Percentiles rank a stretch among this genome's conserved stretches.
Evolutionary conservation across 2,888 invertebrate genomes (phyloP).

Genomic region (Pediacus dermestoides): DNA sequence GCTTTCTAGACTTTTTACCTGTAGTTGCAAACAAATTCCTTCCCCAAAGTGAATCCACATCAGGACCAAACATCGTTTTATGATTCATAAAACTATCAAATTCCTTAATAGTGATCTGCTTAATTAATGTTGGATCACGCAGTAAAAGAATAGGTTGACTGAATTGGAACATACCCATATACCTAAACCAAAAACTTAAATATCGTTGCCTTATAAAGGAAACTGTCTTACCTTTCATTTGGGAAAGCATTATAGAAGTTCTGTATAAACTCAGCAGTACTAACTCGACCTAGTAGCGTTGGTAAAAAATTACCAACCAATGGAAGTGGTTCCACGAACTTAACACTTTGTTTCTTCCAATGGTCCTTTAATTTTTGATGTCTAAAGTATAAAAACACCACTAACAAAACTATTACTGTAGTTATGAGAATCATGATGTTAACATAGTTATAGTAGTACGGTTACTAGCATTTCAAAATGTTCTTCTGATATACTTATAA

Average conservation of each 20-base stretch:
- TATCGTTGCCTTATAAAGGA: slow-evolving; percentile 3
- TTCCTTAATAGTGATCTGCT: slow-evolving; percentile 55
- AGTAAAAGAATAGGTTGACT: slow-evolving; percentile 50
- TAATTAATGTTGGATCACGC: slow-evolving; percentile 56
- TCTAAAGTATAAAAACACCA: not conserved
- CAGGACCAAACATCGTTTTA: slow-evolving; percentile 28
- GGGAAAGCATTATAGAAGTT: not conserved
- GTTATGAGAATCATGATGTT: too few species aligned
- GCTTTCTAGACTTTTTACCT: slow-evolving; percentile 20
- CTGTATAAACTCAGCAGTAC: slow-evolving; percentile 8
- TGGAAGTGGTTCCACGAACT: slow-evolving; percentile 15
- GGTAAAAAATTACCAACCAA: slow-evolving; percentile 17
- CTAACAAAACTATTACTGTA: too few species aligned
- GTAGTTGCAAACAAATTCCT: slow-evolving; percentile 38
- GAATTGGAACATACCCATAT: slow-evolving; percentile 28
- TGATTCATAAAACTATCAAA: slow-evolving; percentile 57
- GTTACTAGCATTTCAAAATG: too few species aligned
- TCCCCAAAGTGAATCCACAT: slow-evolving; percentile 51
- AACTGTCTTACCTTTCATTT: too few species aligned
- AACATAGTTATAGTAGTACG: too few species aligned
- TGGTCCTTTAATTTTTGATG: not conserved
- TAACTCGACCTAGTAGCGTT: slow-evolving; percentile 8
- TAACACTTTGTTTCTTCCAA: slow-evolving; percentile 13
- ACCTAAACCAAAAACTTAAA: slow-evolving; percentile 21
- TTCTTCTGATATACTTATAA: too few species aligned